These are phyloP conservation scores for Drosophila birchii DNA, from an alignment of 2,888 invertebrate genomes.

Conservation along the genomic window DNA sequence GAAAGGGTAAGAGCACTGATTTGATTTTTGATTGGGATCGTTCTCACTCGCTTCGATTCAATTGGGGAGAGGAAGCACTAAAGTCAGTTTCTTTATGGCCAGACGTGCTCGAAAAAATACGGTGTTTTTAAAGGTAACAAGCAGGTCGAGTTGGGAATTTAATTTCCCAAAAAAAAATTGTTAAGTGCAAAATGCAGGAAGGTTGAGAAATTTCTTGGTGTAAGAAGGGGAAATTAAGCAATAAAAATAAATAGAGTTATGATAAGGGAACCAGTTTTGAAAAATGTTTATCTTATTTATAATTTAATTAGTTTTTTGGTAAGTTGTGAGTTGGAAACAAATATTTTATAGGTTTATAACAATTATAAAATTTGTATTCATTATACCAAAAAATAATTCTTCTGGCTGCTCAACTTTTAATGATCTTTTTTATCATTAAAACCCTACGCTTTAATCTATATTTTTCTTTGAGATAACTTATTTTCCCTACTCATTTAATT, in stretches of 20 bases:
- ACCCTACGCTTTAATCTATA: background rate
- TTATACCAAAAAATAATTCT: too few relatives aligned
- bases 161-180: constrained; percentile 8
- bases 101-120: constrained; percentile 40
- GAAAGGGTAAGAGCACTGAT: constrained; percentile 53
- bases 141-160: constrained; percentile 6
- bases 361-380: too few relatives aligned
- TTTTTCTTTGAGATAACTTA: background rate
- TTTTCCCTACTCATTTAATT: constrained; percentile 2
- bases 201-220: background rate
- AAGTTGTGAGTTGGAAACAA: background rate
- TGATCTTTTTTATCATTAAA: background rate
- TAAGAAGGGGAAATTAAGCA: background rate
- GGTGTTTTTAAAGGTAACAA: constrained; percentile 12
- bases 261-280: background rate
- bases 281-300: too few relatives aligned
- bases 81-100: constrained; percentile 71
- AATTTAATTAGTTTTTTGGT: background rate
- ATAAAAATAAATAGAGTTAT: background rate
- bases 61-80: constrained; percentile 68
- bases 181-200: constrained; percentile 16
- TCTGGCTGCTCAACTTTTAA: too few relatives aligned
- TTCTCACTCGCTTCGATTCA: constrained; percentile 58
- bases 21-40: constrained; percentile 62
- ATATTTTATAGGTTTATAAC: too few relatives aligned